phyloP scores from a whole-genome alignment of 2,113 vertebrate species.

The Odontophorus gujanensis region DNA sequence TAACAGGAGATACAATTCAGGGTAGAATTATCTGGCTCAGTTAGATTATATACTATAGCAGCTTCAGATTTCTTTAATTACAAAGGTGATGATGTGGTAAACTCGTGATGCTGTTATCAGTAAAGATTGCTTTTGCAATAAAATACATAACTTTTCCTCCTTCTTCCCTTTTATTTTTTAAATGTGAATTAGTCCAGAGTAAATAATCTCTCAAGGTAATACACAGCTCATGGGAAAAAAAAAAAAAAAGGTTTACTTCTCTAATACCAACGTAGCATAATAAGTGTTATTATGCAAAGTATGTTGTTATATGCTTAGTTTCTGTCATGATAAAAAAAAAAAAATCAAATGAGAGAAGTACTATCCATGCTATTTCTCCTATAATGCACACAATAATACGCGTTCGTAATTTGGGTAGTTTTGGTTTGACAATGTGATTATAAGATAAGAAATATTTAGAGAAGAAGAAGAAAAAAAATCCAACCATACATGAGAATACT shows the following conservation, averaged over 20 bases:
- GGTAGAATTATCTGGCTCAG: constrained; percentile 6
- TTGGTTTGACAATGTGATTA: not conserved
- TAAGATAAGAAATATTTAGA: not conserved
- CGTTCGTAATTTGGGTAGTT: not conserved
- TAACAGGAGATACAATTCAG: not conserved
- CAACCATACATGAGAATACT: not conserved
- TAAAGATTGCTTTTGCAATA: not conserved
- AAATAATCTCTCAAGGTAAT: not conserved
- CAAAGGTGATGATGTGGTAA: not conserved
- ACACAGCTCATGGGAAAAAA: not conserved
- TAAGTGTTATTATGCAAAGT: not conserved
- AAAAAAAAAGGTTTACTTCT: not conserved
- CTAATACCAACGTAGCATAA: not conserved
- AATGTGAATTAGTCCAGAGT: not conserved
- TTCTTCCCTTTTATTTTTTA: not conserved
- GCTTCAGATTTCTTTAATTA: constrained; percentile 19
- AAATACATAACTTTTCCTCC: not conserved
- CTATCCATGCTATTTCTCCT: not conserved
- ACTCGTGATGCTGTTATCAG: not conserved
- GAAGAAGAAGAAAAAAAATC: not conserved
- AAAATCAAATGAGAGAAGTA: not conserved
- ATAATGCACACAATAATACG: not conserved
- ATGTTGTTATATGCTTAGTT: not conserved
- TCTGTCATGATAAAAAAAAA: not conserved
- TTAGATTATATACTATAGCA: not conserved